Evolutionary conservation across 2,113 vertebrate species (phyloP).

Genomic region (Anoura caudifer): DNA sequence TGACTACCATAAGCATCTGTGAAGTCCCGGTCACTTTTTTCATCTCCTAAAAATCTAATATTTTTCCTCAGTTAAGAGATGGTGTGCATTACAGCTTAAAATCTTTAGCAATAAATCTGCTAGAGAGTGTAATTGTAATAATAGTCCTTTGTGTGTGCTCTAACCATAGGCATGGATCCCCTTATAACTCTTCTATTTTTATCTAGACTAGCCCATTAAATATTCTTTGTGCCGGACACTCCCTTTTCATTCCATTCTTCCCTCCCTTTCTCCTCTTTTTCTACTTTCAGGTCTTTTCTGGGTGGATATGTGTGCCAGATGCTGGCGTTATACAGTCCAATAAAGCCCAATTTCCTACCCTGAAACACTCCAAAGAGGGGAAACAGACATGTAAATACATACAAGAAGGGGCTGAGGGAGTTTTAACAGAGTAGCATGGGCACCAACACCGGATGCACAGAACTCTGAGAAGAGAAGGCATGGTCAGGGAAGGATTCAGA

Average conservation of each 20-base stretch:
- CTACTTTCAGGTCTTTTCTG: not conserved
- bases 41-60: slow-evolving; percentile 29
- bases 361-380: not conserved
- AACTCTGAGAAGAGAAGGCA: not conserved
- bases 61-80: slow-evolving; percentile 25
- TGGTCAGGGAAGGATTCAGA: not conserved
- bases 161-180: not conserved
- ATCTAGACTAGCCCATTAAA: not conserved
- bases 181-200: slow-evolving; percentile 35
- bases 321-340: not conserved
- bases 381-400: not conserved
- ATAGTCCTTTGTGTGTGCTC: not conserved
- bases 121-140: not conserved
- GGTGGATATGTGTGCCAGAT: not conserved
- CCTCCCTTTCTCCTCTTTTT: not conserved
- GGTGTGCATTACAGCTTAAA: not conserved
- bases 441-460: not conserved
- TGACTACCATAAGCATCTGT: not conserved
- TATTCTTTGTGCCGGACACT: not conserved
- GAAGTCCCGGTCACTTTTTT: not conserved
- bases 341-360: not conserved
- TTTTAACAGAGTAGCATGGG: not conserved
- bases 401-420: not conserved
- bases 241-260: not conserved
- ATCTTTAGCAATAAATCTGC: slow-evolving; percentile 2